Conservation (phyloP, 2,888 invertebrate species). For the Cylindroiulus punctatus region DNA sequence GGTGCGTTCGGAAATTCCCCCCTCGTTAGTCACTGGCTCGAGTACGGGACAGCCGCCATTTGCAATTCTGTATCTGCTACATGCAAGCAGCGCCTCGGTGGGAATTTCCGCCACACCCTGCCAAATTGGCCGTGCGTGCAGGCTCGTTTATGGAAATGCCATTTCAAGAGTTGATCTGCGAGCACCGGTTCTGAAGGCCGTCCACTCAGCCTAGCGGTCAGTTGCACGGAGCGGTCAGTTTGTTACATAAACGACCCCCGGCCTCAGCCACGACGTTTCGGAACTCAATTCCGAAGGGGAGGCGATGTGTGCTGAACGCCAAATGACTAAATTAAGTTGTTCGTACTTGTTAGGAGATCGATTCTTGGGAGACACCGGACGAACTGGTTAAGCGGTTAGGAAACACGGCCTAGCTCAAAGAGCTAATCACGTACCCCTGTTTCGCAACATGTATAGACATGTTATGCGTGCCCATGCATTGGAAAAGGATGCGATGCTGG, state of each 20-base stretch:
- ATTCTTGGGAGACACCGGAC: no score
- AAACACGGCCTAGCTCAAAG: no score
- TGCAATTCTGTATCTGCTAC: no score
- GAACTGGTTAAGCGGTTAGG: no score
- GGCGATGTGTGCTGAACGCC: not conserved
- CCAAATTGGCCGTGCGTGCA: not conserved
- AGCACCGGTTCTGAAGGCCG: constrained; percentile 15
- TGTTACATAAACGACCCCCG: constrained; percentile 3
- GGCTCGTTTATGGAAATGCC: constrained; percentile 26
- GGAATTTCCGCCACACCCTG: constrained; percentile 5
- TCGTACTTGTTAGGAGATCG: no score
- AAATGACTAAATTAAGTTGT: not conserved
- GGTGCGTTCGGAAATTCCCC: constrained; percentile 20
- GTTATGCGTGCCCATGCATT: no score
- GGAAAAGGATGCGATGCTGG: no score
- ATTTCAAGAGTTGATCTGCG: not conserved
- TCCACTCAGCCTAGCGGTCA: constrained; percentile 32
- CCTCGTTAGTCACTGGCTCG: not conserved
- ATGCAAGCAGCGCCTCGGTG: constrained; percentile 4
- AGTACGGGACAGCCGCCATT: not conserved
- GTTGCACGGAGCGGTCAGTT: not conserved
- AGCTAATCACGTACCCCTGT: no score
- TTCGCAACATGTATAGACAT: no score
- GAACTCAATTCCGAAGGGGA: not conserved
- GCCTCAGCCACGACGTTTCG: not conserved